Base-by-base conservation (phyloP, 2,888 invertebrate species). In the Blera fallax region DNA sequence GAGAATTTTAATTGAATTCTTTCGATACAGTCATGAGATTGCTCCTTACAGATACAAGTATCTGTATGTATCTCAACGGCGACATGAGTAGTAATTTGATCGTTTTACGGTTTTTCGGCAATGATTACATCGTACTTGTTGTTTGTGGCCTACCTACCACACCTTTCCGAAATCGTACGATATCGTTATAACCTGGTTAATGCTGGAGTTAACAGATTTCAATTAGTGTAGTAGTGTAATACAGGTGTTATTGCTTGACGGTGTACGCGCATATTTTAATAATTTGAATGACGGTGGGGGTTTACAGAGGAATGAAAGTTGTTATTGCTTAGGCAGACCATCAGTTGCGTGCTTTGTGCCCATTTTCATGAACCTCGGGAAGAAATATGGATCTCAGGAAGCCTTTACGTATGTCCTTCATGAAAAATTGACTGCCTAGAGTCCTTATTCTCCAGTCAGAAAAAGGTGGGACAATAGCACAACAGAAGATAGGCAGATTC, bases 1-100 rank as follows among this genome's bases (percentile, higher is more conserved):
- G 32, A 32, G 54, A 54, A 74, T 54, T 45, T 65, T 56, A 45
- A 74, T 64, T 65, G 74, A 74, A 56, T 69, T 43, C 40, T 21
- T 34, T 52, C 24, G 54, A 40, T 40, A 56, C 54, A 43, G 54
- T 56, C 54, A 56, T 29, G 24, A 43, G 60, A 73, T 48, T 45
- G 32, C 7, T 18, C n/a, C 48, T 29, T 5, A 18, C 18, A 32
- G 27, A 65, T 21, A 62, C 37, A 24, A n/a, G 21, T 43, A 10
- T 21, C 10, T 18, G n/a, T n/a, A n/a, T n/a, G n/a, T n/a, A n/a
- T n/a, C n/a, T 27, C 8, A 11, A 6, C 27, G 50, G 7, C 4
- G 21, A 21, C 21, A 48, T 48, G 32, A 1, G 37, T 8, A n/a
- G 70, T 56, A 70, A 56, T 58, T 24, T 43, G 45, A 70, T 43